phyloP scores from a whole-genome alignment of 2,797 vertebrate species.

The Sternotherus odoratus region DNA sequence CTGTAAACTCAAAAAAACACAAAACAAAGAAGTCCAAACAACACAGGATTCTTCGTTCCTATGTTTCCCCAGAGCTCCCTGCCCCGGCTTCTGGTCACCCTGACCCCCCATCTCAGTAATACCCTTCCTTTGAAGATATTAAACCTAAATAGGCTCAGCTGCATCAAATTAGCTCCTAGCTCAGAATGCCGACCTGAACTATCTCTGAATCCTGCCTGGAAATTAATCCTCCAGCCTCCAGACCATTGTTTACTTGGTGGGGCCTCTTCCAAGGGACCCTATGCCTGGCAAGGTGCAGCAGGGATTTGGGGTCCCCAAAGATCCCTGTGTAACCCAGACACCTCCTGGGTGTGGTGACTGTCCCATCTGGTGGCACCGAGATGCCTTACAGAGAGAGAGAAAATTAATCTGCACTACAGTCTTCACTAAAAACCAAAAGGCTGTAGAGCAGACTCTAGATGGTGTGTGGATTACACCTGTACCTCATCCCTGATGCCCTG shows the following conservation, averaged over 20 bases:
- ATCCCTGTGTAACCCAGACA: neutral
- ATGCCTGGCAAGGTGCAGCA: neutral
- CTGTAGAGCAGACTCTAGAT: too few species aligned
- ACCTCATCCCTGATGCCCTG: neutral
- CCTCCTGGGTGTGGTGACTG: too few species aligned
- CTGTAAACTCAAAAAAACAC: conserved; percentile 71
- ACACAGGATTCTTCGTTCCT: neutral
- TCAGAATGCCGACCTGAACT: neutral
- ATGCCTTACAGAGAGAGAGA: too few species aligned
- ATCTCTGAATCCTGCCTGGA: neutral
- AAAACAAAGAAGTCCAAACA: conserved; percentile 41
- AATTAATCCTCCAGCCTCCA: neutral
- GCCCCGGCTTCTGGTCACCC: neutral
- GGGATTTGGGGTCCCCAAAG: neutral
- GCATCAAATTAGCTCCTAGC: fast-evolving
- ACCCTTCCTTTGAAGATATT: neutral
- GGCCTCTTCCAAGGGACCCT: neutral
- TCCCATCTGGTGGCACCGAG: too few species aligned
- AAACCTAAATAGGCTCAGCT: neutral
- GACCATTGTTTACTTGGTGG: neutral
- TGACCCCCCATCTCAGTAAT: neutral
- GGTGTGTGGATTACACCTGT: too few species aligned
- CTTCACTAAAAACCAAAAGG: too few species aligned
- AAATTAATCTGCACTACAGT: too few species aligned
- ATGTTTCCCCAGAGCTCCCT: neutral